Evolutionary conservation across 2,113 vertebrate species (phyloP), one percentile per base, ranked within the genome.

Genomic region (Perca fluviatilis): DNA sequence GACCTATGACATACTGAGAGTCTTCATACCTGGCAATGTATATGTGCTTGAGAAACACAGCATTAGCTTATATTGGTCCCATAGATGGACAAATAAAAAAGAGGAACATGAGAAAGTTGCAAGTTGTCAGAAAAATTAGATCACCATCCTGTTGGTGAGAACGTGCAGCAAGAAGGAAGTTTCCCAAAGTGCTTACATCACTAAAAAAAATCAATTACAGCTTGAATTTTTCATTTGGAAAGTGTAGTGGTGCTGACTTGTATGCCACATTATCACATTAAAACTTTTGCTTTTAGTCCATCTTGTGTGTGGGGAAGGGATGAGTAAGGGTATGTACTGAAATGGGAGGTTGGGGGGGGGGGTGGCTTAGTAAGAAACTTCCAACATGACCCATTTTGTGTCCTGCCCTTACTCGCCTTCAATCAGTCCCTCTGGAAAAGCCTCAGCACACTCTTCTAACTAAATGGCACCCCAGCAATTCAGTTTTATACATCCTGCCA

Each of bases 401-500:
- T 67, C 18, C 46, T 57, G 21, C 74, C 14, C 6, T 23, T 33
- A 18, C 11, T 36, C 6, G 43, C 23, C 19, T 63, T 27, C 36
- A 73, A 66, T 43, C 36, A 25, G 21, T 9, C 30, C 16, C 6
- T 27, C 33, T 61, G 51, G 18, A 72, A 72, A 46, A 78, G 25
- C 79, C 66, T 43, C 57, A 4, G 58, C 65, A 74, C 84, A 76
- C 58, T 80, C 54, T 51, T 49, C 14, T 56, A 47, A 18, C 27
- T 85, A 65, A 82, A 68, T 53, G 64, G 65, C 53, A 46, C 43
- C 53, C 23, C 33, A 1, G 1, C 60, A 73, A 53, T 47, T 61
- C 60, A 73, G 49, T 50, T 69, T 78, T 82, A 77, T 80, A 49
- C 53, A 63, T 83, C 53, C 63, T 85, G 86, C 64, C 77, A 75